Conservation (phyloP, 2,888 invertebrate genomes). For the Andrena dorsata region DNA sequence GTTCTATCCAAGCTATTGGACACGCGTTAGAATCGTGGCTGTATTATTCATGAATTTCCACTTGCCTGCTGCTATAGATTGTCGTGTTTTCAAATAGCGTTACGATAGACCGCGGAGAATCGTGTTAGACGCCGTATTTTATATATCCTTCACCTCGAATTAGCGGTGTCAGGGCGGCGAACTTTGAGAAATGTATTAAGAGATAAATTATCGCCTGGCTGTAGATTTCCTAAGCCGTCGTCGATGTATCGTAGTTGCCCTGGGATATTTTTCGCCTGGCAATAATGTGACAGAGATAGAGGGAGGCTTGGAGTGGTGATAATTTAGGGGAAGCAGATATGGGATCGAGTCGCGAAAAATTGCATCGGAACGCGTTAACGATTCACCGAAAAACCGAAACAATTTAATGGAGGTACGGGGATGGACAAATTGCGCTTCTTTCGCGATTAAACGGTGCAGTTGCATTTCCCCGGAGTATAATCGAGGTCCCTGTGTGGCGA, state of each 20-base stretch:
- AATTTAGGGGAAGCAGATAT: neutral
- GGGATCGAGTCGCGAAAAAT: neutral
- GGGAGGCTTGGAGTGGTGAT: too few relatives aligned
- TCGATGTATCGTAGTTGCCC: neutral
- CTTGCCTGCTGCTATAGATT: neutral
- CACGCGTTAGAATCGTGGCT: neutral
- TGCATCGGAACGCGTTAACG: slow-evolving; percentile 35
- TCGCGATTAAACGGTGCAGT: slow-evolving; percentile 60
- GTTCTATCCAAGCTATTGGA: slow-evolving; percentile 1
- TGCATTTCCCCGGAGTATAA: slow-evolving; percentile 62
- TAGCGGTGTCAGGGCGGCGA: slow-evolving; percentile 7
- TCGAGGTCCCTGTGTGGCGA: slow-evolving; percentile 58
- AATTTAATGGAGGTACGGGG: slow-evolving; percentile 56
- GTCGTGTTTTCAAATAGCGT: slow-evolving; percentile 32
- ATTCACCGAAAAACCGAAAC: slow-evolving; percentile 40
- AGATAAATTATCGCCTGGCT: neutral
- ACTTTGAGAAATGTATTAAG: slow-evolving; percentile 11
- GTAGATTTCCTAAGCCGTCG: neutral
- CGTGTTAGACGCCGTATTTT: neutral
- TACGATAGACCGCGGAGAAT: slow-evolving; percentile 16
- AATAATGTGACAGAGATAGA: too few relatives aligned
- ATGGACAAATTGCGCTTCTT: slow-evolving; percentile 69
- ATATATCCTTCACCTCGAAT: slow-evolving; percentile 3
- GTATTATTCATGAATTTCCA: slow-evolving; percentile 48
- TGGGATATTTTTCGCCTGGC: too few relatives aligned